These are phyloP conservation scores for Cryptops parisi DNA, from an alignment of 2,888 invertebrate species.

Conservation along the genomic window DNA sequence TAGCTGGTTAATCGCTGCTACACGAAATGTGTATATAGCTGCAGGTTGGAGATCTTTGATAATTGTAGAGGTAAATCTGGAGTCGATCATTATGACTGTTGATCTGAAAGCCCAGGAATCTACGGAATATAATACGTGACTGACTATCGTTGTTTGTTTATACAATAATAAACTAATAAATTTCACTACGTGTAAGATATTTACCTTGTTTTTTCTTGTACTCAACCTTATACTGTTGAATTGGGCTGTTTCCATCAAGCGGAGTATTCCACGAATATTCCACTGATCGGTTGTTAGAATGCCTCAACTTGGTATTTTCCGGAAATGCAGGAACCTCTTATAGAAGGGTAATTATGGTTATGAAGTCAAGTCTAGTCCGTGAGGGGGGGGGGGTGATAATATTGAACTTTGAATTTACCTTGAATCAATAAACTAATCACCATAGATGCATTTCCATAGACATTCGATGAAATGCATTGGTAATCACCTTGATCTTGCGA, in stretches of 20 bases:
- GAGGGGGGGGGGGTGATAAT: too few species aligned
- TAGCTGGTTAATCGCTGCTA: background rate
- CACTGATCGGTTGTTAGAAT: constrained; percentile 17
- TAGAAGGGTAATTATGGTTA: too few species aligned
- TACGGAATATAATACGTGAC: background rate
- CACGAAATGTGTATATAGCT: background rate
- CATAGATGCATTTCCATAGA: too few species aligned
- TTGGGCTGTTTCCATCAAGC: constrained; percentile 22
- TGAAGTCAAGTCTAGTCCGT: too few species aligned
- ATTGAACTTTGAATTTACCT: too few species aligned
- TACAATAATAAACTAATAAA: background rate
- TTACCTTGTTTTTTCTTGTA: constrained; percentile 20
- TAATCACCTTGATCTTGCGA: too few species aligned
- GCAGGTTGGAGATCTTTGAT: background rate
- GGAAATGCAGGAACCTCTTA: too few species aligned
- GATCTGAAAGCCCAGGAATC: background rate
- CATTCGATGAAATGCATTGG: too few species aligned
- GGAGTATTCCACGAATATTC: constrained; percentile 20
- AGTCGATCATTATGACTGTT: background rate
- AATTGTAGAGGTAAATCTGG: background rate
- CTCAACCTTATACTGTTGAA: constrained; percentile 20
- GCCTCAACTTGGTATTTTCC: background rate
- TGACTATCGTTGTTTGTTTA: too few species aligned
- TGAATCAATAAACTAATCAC: too few species aligned
- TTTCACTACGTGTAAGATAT: background rate